Evolutionary conservation across 2,797 vertebrate genomes (phyloP).

Genomic region (Pseudochromis fuscus): DNA sequence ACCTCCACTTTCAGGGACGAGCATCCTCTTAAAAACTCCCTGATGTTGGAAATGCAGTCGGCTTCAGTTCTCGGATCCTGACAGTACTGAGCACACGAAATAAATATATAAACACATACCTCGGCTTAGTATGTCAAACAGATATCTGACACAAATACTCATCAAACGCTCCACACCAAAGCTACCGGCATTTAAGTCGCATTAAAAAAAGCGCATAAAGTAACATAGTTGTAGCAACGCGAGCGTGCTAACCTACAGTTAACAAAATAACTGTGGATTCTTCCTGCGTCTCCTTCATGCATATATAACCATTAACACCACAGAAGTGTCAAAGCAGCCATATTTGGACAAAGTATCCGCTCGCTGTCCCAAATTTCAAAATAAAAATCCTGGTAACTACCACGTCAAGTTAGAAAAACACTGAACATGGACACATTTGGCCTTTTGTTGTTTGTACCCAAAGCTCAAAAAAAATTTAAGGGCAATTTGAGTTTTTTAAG

Average conservation of each 20-base stretch:
- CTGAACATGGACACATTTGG: accelerated
- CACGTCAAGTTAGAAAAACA: too few relatives aligned
- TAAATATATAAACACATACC: constrained; percentile 67
- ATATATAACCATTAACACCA: constrained; percentile 61
- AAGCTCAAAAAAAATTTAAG: too few relatives aligned
- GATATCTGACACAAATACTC: constrained; percentile 24
- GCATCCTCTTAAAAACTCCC: constrained; percentile 94
- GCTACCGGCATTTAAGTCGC: background rate
- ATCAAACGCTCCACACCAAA: background rate
- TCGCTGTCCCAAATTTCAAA: constrained; percentile 63
- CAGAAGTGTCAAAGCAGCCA: constrained; percentile 33
- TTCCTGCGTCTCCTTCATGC: constrained; percentile 67
- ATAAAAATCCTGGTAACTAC: constrained; percentile 64
- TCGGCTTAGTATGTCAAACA: constrained; percentile 35
- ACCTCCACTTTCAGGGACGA: constrained; percentile 93
- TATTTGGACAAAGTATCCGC: constrained; percentile 60
- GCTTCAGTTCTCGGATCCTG: constrained; percentile 92
- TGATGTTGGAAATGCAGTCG: constrained; percentile 92
- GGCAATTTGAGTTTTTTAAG: too few relatives aligned
- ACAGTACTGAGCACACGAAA: constrained; percentile 86
- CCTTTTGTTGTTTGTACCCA: background rate
- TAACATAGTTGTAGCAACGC: background rate
- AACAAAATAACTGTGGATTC: constrained; percentile 61
- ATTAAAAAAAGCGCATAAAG: background rate
- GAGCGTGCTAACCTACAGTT: constrained; percentile 34